These are phyloP conservation scores for Crotophaga sulcirostris DNA, from an alignment of 2,113 vertebrate species.

Conservation along the genomic window DNA sequence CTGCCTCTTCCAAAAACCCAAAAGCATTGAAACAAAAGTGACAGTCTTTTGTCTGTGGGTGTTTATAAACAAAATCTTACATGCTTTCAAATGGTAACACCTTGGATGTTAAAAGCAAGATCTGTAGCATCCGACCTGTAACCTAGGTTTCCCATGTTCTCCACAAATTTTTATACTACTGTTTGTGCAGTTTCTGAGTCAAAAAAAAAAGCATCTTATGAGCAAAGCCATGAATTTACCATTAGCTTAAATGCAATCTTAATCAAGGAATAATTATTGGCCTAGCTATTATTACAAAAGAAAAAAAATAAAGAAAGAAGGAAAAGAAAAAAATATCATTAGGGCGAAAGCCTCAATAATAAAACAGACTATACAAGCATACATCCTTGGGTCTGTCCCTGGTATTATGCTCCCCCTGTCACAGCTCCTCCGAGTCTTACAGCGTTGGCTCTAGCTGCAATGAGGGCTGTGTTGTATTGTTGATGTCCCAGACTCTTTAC, in stretches of 20 bases:
- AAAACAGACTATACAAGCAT: background rate
- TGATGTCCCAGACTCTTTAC: background rate
- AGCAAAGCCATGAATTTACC: background rate
- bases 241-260: background rate
- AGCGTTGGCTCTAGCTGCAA: background rate
- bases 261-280: background rate
- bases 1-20: background rate
- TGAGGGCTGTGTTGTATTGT: background rate
- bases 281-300: background rate
- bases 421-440: background rate
- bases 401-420: rapidly evolving
- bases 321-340: background rate
- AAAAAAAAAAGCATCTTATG: background rate
- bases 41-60: background rate
- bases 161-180: background rate
- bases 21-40: background rate
- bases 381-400: background rate
- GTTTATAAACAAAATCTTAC: background rate
- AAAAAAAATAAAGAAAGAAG: background rate
- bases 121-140: background rate
- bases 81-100: background rate
- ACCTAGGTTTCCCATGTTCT: background rate
- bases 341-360: background rate
- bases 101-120: background rate
- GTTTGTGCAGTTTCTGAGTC: background rate